phyloP scores from a whole-genome alignment of 2,797 vertebrate genomes.

The Hirundo rustica region DNA sequence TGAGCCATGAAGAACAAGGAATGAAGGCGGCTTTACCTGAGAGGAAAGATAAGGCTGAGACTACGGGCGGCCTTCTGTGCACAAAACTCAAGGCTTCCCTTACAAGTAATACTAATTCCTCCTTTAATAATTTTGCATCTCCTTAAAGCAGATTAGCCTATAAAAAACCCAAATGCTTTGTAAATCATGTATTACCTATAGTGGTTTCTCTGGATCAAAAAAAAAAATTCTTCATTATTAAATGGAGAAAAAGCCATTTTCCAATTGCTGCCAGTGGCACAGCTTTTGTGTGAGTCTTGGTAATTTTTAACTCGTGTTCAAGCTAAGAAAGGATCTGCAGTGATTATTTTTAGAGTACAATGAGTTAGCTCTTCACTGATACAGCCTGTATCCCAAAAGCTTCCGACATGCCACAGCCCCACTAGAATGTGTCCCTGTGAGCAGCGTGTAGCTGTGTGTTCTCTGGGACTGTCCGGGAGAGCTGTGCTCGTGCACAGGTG shows the following conservation, averaged over 20 bases:
- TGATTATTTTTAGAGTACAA: not conserved
- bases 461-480: not conserved
- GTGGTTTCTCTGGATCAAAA: not conserved
- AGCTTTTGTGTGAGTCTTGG: not conserved
- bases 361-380: not conserved
- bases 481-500: fast-evolving
- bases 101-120: conserved; percentile 5
- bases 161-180: not conserved
- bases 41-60: not conserved
- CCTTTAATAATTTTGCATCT: conserved; percentile 53
- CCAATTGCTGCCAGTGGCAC: not conserved
- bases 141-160: conserved; percentile 44
- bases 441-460: not conserved
- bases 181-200: not conserved
- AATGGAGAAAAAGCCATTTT: not conserved
- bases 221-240: not conserved
- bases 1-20: not conserved
- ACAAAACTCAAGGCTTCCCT: not conserved
- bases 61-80: not conserved
- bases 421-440: fast-evolving
- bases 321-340: not conserved
- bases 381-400: not conserved
- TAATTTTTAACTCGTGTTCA: not conserved
- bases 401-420: not conserved
- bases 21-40: conserved; percentile 7